Base-by-base conservation (phyloP, 2,888 invertebrate species). In the Atrina japonica region DNA sequence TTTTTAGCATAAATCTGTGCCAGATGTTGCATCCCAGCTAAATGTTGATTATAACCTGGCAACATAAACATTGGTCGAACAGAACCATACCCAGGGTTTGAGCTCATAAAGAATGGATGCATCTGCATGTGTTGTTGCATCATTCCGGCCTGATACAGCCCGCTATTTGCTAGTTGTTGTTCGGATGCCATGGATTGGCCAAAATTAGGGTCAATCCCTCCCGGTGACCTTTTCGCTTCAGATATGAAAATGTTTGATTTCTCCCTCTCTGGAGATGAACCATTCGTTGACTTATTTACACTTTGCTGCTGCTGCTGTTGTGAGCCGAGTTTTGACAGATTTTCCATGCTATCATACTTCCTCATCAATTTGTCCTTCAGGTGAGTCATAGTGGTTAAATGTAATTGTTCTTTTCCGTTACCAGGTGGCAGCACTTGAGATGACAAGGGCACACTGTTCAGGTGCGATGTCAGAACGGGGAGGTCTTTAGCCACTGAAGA, bases 301-400 rank as follows among this genome's bases (percentile, higher is more conserved):
- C 47, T 21, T 30, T 21, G 25, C 16, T 29, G 41, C 27, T 61
- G 47, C 35, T 29, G 45, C 25, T 41, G 25, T 40, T 58, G n/a
- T 30, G 52, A 29, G 18, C 64, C 69, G n/a, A 77, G 74, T 66
- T 80, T 82, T 61, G 66, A 73, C 18, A 85, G 73, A 55, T 84
- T 85, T 67, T 86, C 84, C 66, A 76, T 76, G 68, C 84, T 85
- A 69, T 83, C 83, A 66, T 80, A 83, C 66, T 83, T 84, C 30
- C 82, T 70, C 66, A 85, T 72, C 21, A 86, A 66, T 68, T 86
- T 85, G 61, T 87, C 86, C 61, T 86, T 86, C 21, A 87, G 76
- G 49, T 83, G 78, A 3, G 81, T 77, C 53, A 83, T 80, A 3
- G 84, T 78, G 6, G 78, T 73, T 11, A 77, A 78, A 68, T 84